Base-by-base conservation (phyloP, 2,797 vertebrate genomes). In the Petrocephalus sullivani region DNA sequence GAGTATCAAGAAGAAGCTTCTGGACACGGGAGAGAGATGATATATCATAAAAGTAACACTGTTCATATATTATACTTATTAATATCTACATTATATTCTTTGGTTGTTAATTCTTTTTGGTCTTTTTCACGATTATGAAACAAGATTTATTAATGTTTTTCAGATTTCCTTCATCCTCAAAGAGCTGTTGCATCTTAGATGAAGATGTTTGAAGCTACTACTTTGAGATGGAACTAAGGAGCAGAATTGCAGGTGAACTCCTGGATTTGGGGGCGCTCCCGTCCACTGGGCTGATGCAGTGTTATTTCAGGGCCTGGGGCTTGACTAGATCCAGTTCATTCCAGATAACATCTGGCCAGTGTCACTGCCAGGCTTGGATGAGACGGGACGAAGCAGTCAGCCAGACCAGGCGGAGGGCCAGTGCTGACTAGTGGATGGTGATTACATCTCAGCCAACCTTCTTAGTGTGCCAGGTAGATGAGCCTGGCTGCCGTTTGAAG, bases 381-480 rank as follows among this genome's bases (percentile, higher is more conserved):
- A 37, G 85, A 41, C 7, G 19, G 83, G 57, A 86, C 41, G 71
- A 78, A 33, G 56, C 54, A 56, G 21, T 28, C 37, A 53, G 14
- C 23, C 28, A 84, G 67, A 60, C 46, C 85, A 87, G 83, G 54
- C 19, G 89, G 49, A 83, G 60, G 89, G 78, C 19, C 86, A 86
- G 88, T 83, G 54, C 57, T 64, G 58, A 84, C 88, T 83, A 87
- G 85, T 16, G 19, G 33, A 21, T 2, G 19, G 49, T 87, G 88
- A 87, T 89, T 89, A 87, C 71, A 89, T 87, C 85, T 82, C 86
- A 64, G 85, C 12, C 86, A 75, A 89, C 85, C 87, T 49, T 71
- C 46, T 87, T 67, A 51, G 56, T 28, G 51, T 14, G 58, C 85
- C 67, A 64, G 85, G 54, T 46, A 82, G 56, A 54, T 57, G 54